Evolutionary conservation across 2,888 invertebrate species (phyloP), one percentile per base, ranked within the genome.

Genomic region (Andrena minutula): DNA sequence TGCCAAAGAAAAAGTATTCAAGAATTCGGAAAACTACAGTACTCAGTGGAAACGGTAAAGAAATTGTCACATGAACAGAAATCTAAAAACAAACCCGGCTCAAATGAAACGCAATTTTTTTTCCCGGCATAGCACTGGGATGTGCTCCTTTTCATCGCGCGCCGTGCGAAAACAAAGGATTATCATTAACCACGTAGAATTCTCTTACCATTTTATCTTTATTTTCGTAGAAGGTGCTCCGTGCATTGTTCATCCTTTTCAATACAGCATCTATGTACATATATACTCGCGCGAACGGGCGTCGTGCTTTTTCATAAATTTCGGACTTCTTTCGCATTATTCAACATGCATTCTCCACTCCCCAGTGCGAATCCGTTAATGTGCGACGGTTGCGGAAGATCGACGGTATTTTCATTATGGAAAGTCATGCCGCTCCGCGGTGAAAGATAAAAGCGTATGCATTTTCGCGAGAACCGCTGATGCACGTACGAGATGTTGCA

Each of bases 401-500:
- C 68, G 83, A 41, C 75, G 70, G 72, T 60, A 74, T 49, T 63
- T 85, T 86, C 86, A 76, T 82, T 82, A 82, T 68, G 74, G 58
- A 79, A 65, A 79, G 76, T 86, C 69, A 53, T 64, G 79, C 41
- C 49, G 49, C 56, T 35, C 51, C 70, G 60, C 60, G 70, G 47
- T 10, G 58, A 75, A 68, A 76, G 83, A 85, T 82, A 85, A 86
- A 86, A 82, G 73, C 75, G 64, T 76, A 68, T 71, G 73, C 73
- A 76, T 73, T 60, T 58, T 41, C 70, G 30, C 58, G 32, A 41
- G 5, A 32, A 20, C 23, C 23, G 10, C 10, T 26, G 56, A 7
- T 26, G 23, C 10, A 26, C 10, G 56, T 23, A 26, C 56, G 8
- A 10, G 23, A 10, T 56, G 56, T 26, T 1, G 26, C 23, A 23